A percentile compares a stretch with the other conserved stretches of the same genome.
Conservation (phyloP, 2,797 vertebrate genomes). For the Artibeus jamaicensis region DNA sequence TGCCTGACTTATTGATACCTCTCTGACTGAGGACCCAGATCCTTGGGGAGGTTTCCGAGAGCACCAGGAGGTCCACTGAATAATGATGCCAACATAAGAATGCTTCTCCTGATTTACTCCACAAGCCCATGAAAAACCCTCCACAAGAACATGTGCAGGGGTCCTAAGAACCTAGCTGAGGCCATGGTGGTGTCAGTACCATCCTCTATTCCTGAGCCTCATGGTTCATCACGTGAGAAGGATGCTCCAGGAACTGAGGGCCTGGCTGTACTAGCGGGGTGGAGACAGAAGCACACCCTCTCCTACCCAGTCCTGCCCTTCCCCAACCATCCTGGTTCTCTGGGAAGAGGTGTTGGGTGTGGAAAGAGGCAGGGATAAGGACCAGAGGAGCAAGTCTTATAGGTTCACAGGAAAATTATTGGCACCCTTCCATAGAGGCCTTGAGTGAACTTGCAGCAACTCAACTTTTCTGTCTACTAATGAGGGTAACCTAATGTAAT, state of each 20-base stretch:
- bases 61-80: not conserved
- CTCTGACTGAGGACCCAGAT: not conserved
- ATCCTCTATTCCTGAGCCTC: not conserved
- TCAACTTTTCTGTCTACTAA: not conserved
- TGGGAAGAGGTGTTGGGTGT: not conserved
- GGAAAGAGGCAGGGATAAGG: not conserved
- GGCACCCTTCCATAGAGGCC: not conserved
- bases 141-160: not conserved
- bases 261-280: not conserved
- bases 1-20: not conserved
- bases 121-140: not conserved
- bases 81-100: not conserved
- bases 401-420: not conserved
- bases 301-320: not conserved
- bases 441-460: not conserved
- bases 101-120: not conserved
- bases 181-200: accelerated
- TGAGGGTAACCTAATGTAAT: not conserved
- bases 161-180: not conserved
- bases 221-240: not conserved
- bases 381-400: not conserved
- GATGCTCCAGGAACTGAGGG: not conserved
- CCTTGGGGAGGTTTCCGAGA: not conserved
- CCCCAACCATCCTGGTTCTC: not conserved
- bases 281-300: not conserved